Conservation (phyloP, 2,888 invertebrate genomes). For the Julus scandinavius region DNA sequence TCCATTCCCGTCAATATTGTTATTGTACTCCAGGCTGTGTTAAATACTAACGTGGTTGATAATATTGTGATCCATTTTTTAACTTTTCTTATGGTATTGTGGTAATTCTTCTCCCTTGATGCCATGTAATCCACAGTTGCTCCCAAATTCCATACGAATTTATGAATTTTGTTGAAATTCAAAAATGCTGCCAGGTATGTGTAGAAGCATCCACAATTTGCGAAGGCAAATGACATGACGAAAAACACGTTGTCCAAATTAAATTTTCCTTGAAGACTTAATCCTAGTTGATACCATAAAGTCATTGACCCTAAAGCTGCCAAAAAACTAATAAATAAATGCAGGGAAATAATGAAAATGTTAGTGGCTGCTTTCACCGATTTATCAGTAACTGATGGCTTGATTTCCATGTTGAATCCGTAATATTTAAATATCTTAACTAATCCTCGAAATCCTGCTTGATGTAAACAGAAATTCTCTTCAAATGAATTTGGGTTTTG, state of each 20-base stretch:
- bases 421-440: neutral
- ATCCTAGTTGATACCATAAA: neutral
- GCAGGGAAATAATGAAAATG: neutral
- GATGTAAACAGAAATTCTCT: neutral
- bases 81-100: neutral
- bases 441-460: neutral
- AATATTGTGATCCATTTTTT: neutral
- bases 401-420: neutral
- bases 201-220: neutral
- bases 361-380: neutral
- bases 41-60: neutral
- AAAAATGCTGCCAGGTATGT: neutral
- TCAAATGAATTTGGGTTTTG: neutral
- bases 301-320: neutral
- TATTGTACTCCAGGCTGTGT: neutral
- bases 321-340: neutral
- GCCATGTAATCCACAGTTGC: neutral
- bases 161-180: neutral
- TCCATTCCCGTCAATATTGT: neutral
- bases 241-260: neutral
- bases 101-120: neutral
- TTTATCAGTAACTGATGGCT: neutral
- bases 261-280: neutral
- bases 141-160: neutral
- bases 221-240: neutral